phyloP scores from a whole-genome alignment of 2,113 vertebrate species.

The Meles meles region DNA sequence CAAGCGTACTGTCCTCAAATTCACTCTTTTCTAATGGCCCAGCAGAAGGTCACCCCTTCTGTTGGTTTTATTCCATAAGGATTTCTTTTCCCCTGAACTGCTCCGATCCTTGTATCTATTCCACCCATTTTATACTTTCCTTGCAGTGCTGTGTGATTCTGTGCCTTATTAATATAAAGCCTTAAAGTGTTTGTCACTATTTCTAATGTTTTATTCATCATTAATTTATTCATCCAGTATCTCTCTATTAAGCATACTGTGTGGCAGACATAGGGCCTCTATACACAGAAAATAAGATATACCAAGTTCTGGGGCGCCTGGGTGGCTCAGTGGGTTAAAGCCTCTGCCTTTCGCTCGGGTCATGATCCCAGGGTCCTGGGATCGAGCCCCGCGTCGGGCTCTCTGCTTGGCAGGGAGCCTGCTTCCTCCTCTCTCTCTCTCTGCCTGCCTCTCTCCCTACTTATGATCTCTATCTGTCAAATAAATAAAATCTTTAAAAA shows the following conservation, averaged over 20 bases:
- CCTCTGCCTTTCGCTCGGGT: too few relatives aligned
- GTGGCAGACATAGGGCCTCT: background rate
- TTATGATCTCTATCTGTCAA: too few relatives aligned
- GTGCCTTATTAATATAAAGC: background rate
- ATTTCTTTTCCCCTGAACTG: background rate
- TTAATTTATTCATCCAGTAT: background rate
- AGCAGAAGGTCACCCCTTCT: background rate
- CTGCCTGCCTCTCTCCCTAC: too few relatives aligned
- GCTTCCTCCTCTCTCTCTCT: too few relatives aligned
- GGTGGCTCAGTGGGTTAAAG: too few relatives aligned
- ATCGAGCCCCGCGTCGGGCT: too few relatives aligned
- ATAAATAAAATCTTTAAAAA: too few relatives aligned
- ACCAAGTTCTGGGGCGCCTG: background rate
- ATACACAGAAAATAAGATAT: background rate
- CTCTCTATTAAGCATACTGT: background rate
- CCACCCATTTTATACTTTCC: background rate
- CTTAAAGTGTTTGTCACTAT: background rate
- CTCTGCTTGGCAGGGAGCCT: too few relatives aligned
- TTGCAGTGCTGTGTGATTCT: background rate
- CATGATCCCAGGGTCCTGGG: too few relatives aligned
- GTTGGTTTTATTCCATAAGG: background rate
- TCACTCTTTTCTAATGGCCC: background rate
- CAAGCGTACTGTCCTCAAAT: rapidly evolving
- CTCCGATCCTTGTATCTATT: background rate
- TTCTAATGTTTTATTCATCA: background rate